Base-by-base conservation (phyloP, 2,888 invertebrate genomes). In the Oligia latruncula region DNA sequence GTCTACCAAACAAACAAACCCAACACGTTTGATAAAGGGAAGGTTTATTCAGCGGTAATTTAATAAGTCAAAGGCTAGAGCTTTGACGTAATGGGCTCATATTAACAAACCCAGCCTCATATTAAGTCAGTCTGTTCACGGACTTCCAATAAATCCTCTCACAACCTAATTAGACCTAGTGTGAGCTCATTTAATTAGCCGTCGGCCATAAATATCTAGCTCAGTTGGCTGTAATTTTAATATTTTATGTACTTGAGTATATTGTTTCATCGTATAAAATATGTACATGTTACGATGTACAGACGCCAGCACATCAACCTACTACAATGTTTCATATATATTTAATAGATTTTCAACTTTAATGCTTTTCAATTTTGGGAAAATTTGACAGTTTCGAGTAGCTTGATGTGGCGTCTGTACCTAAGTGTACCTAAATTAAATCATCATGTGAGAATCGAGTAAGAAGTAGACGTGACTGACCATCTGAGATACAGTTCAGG, bases 121-220 rank as follows among this genome's bases (percentile, higher is more conserved):
- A 74, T 78, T 72, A 77, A 29, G 67, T 62, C 55, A 71, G n/a
- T 55, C 35, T 58, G 52, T 40, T 67, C 76, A 72, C 46, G 29
- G 66, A 71, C 67, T 80, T 55, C 67, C 70, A 74, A 85, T 85
- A 84, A 87, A 87, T 85, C 55, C 75, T 75, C 66, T 52, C 84
- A 58, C 66, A 73, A 73, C 40, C 73, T 87, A 85, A 85, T 85
- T 81, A 85, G 67, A 81, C 74, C 73, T 84, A 83, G 77, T 84
- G 73, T 81, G 74, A 77, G 75, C 40, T 75, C 75, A 87, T 87
- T 87, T 87, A 87, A 87, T 85, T 81, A 84, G 77, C 62, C 70
- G 66, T 60, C 62, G 66, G 71, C 65, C 64, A 81, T 81, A 87
- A 87, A 80, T 87, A 84, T 66, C n/a, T n/a, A 55, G 81, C 73